phyloP scores from a whole-genome alignment of 1,140 invertebrate genomes.

The Zaprionus camerounensis region DNA sequence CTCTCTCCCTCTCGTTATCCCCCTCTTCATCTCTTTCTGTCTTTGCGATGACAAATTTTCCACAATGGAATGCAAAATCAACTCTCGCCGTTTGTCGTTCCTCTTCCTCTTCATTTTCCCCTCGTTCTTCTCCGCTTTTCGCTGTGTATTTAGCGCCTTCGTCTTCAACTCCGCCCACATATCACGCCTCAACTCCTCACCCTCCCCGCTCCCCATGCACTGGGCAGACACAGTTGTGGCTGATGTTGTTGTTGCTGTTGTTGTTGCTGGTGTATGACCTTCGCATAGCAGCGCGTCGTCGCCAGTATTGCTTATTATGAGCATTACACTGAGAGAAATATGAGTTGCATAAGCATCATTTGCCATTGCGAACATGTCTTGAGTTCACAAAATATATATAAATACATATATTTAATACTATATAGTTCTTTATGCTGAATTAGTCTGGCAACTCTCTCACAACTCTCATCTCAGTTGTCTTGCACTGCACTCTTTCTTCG shows the following conservation, averaged over 20 bases:
- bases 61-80: conserved; percentile 50
- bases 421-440: too few species aligned
- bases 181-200: not conserved
- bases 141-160: conserved; percentile 31
- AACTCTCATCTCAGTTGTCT: not conserved
- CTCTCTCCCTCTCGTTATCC: not conserved
- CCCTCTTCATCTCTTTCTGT: not conserved
- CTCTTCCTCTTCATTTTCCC: conserved; percentile 3
- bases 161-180: conserved; percentile 45
- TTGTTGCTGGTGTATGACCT: conserved; percentile 61
- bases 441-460: not conserved
- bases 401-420: too few species aligned
- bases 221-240: conserved; percentile 34
- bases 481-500: not conserved
- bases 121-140: not conserved
- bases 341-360: not conserved
- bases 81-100: conserved; percentile 20
- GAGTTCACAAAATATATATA: too few species aligned
- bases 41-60: conserved; percentile 39
- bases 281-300: conserved; percentile 78
- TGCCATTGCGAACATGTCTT: not conserved
- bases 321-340: conserved; percentile 49
- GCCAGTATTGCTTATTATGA: conserved; percentile 75
- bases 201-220: conserved; percentile 5
- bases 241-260: conserved; percentile 12